Percentiles rank a stretch among this genome's conserved stretches.
Conservation (phyloP, 2,113 vertebrate species). For the Turdus rufiventris region DNA sequence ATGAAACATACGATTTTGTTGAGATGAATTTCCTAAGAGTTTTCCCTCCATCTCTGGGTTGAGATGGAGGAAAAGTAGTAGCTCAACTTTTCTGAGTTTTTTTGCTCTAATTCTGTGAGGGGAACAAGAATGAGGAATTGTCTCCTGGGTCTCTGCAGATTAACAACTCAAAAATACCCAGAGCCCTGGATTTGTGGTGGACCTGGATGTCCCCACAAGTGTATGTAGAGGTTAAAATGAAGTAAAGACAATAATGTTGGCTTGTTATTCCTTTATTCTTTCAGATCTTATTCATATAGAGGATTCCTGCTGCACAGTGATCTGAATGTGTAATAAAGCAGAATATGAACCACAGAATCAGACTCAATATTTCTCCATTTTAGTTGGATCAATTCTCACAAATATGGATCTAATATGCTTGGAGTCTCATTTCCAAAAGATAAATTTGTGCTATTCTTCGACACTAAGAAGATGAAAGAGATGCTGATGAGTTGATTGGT, state of each 20-base stretch:
- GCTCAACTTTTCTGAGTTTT: not conserved
- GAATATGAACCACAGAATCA: not conserved
- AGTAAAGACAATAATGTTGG: not conserved
- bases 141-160: not conserved
- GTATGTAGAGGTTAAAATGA: not conserved
- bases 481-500: not conserved
- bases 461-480: not conserved
- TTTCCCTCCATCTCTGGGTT: not conserved
- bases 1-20: not conserved
- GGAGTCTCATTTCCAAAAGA: not conserved
- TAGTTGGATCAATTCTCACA: not conserved
- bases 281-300: not conserved
- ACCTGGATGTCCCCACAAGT: not conserved
- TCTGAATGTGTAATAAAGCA: not conserved
- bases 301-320: not conserved
- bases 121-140: not conserved
- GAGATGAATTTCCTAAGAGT: not conserved
- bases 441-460: not conserved
- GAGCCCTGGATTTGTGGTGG: not conserved
- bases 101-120: not conserved
- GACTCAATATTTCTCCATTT: not conserved
- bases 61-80: not conserved
- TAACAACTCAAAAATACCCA: not conserved
- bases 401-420: not conserved
- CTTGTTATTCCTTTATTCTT: not conserved